A percentile compares a stretch with the other conserved stretches of the same genome.
Conservation (phyloP, 1,140 invertebrate species). For the Ridgeia piscesae region DNA sequence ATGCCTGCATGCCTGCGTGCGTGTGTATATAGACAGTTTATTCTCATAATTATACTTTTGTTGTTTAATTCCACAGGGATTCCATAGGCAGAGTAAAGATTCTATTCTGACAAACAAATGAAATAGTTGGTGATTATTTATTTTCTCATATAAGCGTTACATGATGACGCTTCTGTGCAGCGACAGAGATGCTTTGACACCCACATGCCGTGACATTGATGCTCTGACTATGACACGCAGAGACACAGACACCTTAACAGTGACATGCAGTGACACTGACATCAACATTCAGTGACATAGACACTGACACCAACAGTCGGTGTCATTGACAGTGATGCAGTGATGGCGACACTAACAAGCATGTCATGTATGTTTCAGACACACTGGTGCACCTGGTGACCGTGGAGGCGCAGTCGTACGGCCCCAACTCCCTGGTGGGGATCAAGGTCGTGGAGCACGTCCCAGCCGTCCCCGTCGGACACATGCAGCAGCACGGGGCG, state of each 20-base stretch:
- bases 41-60: not conserved
- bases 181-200: too few relatives aligned
- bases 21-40: too few relatives aligned
- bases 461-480: conserved; percentile 29
- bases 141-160: not conserved
- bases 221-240: too few relatives aligned
- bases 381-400: conserved; percentile 60
- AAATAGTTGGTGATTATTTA: not conserved
- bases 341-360: not conserved
- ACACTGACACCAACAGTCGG: not conserved
- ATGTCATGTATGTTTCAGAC: conserved; percentile 42
- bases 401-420: conserved; percentile 86
- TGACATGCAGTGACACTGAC: conserved; percentile 34
- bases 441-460: conserved; percentile 87
- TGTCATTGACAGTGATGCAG: conserved; percentile 28
- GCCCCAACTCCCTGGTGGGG: conserved; percentile 88
- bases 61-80: not conserved
- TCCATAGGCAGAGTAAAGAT: too few relatives aligned
- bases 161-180: too few relatives aligned
- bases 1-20: too few relatives aligned
- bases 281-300: too few relatives aligned
- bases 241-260: not conserved
- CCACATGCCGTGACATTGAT: too few relatives aligned
- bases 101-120: not conserved
- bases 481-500: not conserved